These are phyloP conservation scores for Eupithecia exiguata DNA, from an alignment of 2,888 invertebrate species.

Conservation along the genomic window DNA sequence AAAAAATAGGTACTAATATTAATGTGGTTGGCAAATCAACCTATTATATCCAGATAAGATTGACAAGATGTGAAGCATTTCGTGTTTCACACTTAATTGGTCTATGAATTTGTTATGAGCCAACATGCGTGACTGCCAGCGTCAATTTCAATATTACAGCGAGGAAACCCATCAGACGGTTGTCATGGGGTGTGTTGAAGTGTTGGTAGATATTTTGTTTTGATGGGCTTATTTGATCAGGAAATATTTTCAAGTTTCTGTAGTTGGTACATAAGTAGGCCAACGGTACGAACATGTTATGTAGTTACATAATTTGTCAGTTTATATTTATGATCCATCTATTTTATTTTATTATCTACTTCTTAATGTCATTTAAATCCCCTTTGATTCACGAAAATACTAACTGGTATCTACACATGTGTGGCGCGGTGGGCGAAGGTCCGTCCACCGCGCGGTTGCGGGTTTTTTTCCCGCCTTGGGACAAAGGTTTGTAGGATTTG, in stretches of 20 bases:
- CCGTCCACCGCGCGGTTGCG: too few species aligned
- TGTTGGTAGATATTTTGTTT: conserved; percentile 7
- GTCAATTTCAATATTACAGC: conserved; percentile 16
- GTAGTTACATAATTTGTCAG: neutral
- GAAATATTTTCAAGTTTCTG: neutral
- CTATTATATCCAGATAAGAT: conserved; percentile 3
- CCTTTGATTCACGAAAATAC: too few species aligned
- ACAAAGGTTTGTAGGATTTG: too few species aligned
- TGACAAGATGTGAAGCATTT: conserved; percentile 6
- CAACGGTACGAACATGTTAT: neutral
- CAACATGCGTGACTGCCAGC: conserved; percentile 26
- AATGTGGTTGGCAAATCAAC: neutral
- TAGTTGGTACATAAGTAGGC: neutral
- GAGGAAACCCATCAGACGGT: conserved; percentile 11
- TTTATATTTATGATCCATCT: too few species aligned
- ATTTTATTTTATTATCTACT: too few species aligned
- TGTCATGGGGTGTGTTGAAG: conserved; percentile 3
- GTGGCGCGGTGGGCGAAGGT: too few species aligned
- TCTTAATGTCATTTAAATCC: too few species aligned
- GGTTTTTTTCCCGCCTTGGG: too few species aligned
- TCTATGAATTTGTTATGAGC: conserved; percentile 36
- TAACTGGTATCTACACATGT: too few species aligned
- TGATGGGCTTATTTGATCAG: conserved; percentile 1
- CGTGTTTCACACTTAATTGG: conserved; percentile 28
- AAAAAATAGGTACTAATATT: too few species aligned